A percentile compares a stretch with the other conserved stretches of the same genome.
These are phyloP conservation scores for Meandrusa payeni DNA, from an alignment of 2,888 invertebrate species.

Conservation along the genomic window DNA sequence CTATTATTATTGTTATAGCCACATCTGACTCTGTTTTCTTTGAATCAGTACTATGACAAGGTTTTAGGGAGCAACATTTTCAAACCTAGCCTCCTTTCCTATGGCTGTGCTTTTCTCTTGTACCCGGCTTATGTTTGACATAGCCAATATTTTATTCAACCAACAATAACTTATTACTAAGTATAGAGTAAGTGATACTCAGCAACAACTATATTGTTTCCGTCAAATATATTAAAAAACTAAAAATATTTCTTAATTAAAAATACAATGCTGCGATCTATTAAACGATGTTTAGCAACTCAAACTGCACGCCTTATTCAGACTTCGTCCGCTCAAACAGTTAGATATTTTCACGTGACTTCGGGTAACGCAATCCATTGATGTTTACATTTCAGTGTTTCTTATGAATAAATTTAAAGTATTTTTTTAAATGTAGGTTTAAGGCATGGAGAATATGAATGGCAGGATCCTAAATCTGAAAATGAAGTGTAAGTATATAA, in stretches of 20 bases:
- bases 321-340: constrained; percentile 28
- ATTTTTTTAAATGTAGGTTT: constrained; percentile 63
- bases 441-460: constrained; percentile 92
- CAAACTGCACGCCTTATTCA: constrained; percentile 30
- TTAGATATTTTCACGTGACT: constrained; percentile 46
- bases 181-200: no score
- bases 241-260: constrained; percentile 30
- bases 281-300: constrained; percentile 32
- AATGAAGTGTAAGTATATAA: constrained; percentile 96
- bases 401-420: constrained; percentile 24
- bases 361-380: constrained; percentile 39
- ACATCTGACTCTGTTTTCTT: no score
- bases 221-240: no score
- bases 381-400: constrained; percentile 22
- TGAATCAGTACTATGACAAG: no score
- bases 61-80: no score
- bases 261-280: constrained; percentile 40
- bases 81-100: no score
- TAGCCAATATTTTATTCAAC: no score
- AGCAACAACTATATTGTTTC: no score
- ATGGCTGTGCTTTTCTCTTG: no score
- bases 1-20: no score
- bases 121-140: no score
- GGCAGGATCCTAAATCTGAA: constrained; percentile 94
- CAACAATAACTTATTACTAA: no score